These are phyloP conservation scores for Cyanoderma ruficeps DNA, from an alignment of 2,113 vertebrate genomes.

Conservation along the genomic window DNA sequence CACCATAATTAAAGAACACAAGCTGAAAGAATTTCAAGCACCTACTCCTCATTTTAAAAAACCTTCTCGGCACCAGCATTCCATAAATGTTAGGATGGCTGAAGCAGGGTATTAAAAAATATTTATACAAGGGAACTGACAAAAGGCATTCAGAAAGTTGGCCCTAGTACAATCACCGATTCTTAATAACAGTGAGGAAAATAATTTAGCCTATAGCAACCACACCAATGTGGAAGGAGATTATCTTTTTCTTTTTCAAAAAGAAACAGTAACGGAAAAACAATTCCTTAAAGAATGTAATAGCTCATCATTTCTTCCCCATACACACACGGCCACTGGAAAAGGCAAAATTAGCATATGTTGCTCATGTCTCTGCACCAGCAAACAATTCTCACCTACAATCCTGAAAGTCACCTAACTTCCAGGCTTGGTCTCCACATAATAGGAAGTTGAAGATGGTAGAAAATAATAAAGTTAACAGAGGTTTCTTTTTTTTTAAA, in stretches of 20 bases:
- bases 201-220: background rate
- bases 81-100: background rate
- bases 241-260: background rate
- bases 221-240: fast-evolving
- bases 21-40: background rate
- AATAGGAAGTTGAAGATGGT: background rate
- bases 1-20: background rate
- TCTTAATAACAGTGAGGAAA: background rate
- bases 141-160: background rate
- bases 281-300: background rate
- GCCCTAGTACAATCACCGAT: background rate
- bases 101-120: background rate
- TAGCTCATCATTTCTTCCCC: background rate
- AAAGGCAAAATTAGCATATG: background rate
- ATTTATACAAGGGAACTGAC: background rate
- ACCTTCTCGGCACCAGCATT: background rate
- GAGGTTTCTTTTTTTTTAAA: background rate
- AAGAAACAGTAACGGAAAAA: background rate
- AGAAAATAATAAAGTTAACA: background rate
- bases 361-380: background rate
- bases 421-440: background rate
- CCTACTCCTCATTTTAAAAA: fast-evolving
- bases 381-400: background rate
- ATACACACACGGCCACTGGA: background rate
- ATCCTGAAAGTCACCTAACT: background rate